These are phyloP conservation scores for Balaenoptera acutorostrata DNA, from an alignment of 2,113 vertebrate species.

Conservation along the genomic window DNA sequence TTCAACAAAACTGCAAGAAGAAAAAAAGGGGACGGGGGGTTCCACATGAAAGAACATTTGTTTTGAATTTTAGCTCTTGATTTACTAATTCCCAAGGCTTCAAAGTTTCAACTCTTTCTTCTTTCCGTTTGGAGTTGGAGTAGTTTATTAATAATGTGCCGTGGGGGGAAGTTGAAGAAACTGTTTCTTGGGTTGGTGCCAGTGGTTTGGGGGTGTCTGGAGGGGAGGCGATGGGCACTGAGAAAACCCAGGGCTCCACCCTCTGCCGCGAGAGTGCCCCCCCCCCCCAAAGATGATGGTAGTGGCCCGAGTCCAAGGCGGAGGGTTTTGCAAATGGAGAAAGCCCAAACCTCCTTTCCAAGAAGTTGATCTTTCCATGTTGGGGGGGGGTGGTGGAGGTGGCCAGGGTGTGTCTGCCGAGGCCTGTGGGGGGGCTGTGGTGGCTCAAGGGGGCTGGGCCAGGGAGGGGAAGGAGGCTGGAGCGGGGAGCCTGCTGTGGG, in stretches of 20 bases:
- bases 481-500: background rate
- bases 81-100: conserved; percentile 83
- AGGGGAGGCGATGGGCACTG: background rate
- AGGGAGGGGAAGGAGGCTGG: background rate
- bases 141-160: conserved; percentile 56
- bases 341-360: background rate
- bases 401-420: background rate
- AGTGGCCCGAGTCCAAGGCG: background rate
- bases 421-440: background rate
- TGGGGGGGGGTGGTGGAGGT: too few species aligned
- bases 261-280: background rate
- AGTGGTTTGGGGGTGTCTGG: conserved; percentile 30
- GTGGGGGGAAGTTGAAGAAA: background rate
- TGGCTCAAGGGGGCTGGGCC: background rate
- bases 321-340: conserved; percentile 11
- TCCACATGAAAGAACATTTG: conserved; percentile 85
- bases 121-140: conserved; percentile 57
- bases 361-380: conserved; percentile 30
- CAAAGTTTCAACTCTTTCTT: conserved; percentile 72
- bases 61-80: conserved; percentile 85
- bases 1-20: conserved; percentile 45
- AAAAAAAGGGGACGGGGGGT: background rate
- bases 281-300: background rate
- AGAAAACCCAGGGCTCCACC: background rate
- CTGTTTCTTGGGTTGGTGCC: conserved; percentile 31